Conservation (phyloP, 2,888 invertebrate genomes). For the Osmoderma eremita region DNA sequence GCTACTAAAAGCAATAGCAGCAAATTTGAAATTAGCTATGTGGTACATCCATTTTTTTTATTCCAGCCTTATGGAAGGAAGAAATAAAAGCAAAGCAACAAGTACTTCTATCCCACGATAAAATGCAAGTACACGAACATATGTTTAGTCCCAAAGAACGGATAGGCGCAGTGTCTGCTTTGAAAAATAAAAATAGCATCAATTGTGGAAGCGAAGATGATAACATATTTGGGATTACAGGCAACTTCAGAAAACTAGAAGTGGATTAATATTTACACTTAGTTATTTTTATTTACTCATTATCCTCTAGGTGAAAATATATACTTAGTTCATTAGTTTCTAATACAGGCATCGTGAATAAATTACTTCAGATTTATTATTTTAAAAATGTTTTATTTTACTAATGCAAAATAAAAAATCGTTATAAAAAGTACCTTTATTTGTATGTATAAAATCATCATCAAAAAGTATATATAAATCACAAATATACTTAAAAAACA, state of each 20-base stretch:
- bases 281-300: not conserved
- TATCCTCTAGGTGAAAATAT: not conserved
- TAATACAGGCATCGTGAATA: not conserved
- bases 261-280: conserved; percentile 69
- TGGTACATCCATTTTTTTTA: too few species aligned
- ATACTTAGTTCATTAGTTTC: not conserved
- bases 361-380: too few species aligned
- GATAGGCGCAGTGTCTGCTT: conserved; percentile 79
- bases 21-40: too few species aligned
- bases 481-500: not conserved
- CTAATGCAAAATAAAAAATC: too few species aligned
- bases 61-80: conserved; percentile 75
- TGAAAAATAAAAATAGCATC: conserved; percentile 68
- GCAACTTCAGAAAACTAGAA: conserved; percentile 82
- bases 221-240: conserved; percentile 75
- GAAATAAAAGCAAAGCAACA: conserved; percentile 72
- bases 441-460: not conserved
- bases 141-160: conserved; percentile 77
- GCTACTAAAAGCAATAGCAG: too few species aligned
- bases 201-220: conserved; percentile 74
- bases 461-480: conserved; percentile 3
- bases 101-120: conserved; percentile 73
- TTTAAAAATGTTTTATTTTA: too few species aligned
- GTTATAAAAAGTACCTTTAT: too few species aligned
- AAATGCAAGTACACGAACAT: conserved; percentile 75